Evolutionary conservation across 2,888 invertebrate species (phyloP).

Genomic region (Drosophila buzzatii): DNA sequence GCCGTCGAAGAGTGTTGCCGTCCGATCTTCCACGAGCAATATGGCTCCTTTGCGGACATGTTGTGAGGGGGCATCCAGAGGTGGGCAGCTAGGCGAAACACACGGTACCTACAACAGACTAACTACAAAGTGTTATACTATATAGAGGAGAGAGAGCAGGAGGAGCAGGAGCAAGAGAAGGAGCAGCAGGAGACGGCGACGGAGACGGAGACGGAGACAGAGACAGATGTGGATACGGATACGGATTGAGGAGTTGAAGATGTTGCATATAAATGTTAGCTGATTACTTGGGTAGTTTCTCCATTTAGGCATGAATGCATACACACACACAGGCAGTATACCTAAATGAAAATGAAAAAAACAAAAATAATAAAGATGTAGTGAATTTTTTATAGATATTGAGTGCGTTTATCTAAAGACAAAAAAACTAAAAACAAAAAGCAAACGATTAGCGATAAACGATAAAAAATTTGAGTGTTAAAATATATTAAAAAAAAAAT

Average conservation of each 20-base stretch:
- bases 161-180: not conserved
- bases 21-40: conserved; percentile 82
- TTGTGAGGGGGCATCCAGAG: conserved; percentile 55
- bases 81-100: conserved; percentile 48
- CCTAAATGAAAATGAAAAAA: not conserved
- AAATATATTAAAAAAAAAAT: conserved; percentile 24
- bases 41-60: conserved; percentile 77
- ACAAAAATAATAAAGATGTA: conserved; percentile 12
- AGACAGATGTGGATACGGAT: not conserved
- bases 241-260: conserved; percentile 4
- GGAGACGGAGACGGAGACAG: conserved; percentile 1
- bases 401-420: conserved; percentile 9
- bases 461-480: conserved; percentile 46
- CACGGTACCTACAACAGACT: conserved; percentile 72
- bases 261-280: conserved; percentile 18
- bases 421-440: not conserved
- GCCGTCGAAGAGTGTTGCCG: conserved; percentile 83
- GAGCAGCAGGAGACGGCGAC: too few species aligned
- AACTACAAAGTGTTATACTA: conserved; percentile 61
- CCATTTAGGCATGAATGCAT: conserved; percentile 19
- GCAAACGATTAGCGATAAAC: conserved; percentile 22
- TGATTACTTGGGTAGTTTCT: conserved; percentile 43
- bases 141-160: conserved; percentile 31
- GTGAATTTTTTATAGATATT: conserved; percentile 43
- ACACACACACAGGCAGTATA: conserved; percentile 7